phyloP scores from a whole-genome alignment of 2,113 vertebrate species.

The Okapia johnstoni region DNA sequence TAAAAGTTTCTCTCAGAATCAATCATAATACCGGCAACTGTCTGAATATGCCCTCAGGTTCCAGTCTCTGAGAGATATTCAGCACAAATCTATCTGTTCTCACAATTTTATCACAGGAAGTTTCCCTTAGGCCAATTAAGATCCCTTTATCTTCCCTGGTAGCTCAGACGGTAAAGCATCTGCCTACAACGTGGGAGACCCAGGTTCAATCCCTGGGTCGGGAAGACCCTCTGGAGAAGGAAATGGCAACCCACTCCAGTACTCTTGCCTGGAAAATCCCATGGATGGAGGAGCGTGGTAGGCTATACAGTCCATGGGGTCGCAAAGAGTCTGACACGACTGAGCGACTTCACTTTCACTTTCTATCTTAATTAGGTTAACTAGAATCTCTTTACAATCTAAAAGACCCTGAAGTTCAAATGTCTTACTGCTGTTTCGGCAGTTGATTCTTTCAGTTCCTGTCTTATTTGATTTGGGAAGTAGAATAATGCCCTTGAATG shows the following conservation, averaged over 20 bases:
- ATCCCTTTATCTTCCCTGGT: background rate
- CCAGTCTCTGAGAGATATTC: background rate
- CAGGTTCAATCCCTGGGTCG: background rate
- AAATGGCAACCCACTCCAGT: background rate
- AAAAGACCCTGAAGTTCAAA: background rate
- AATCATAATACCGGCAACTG: slow-evolving; percentile 33
- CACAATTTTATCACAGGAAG: slow-evolving; percentile 31
- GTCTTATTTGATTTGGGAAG: slow-evolving; percentile 16
- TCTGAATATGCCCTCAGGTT: slow-evolving; percentile 32
- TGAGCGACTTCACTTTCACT: accelerated
- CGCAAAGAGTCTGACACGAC: background rate
- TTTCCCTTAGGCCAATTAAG: slow-evolving; percentile 28
- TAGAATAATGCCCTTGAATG: slow-evolving; percentile 15
- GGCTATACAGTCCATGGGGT: background rate
- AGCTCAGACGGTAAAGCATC: background rate
- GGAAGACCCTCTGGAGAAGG: background rate
- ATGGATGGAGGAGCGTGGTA: background rate
- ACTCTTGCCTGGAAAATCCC: background rate
- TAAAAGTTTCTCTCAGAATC: slow-evolving; percentile 29
- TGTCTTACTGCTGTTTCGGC: slow-evolving; percentile 27
- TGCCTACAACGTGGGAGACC: background rate
- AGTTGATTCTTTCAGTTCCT: background rate
- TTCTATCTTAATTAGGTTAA: slow-evolving; percentile 53
- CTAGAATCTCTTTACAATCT: slow-evolving; percentile 5
- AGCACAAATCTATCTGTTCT: slow-evolving; percentile 11